Conservation (phyloP, 2,888 invertebrate species). For the Thereva unica region DNA sequence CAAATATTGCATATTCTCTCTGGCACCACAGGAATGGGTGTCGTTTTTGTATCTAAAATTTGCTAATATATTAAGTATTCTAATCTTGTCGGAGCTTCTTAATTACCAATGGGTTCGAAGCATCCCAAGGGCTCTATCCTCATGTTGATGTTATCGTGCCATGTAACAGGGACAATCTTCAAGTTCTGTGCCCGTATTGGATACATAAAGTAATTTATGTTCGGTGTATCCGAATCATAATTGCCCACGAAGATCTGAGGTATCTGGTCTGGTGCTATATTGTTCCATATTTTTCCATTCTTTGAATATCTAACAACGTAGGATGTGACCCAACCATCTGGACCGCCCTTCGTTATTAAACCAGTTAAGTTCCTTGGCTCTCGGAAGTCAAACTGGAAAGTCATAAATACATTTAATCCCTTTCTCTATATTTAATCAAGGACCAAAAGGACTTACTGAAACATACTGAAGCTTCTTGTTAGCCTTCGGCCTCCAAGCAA, state of each 20-base stretch:
- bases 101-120: constrained; percentile 70
- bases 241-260: constrained; percentile 72
- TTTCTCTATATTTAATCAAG: constrained; percentile 13
- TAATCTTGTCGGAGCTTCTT: constrained; percentile 45
- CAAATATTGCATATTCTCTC: constrained; percentile 54
- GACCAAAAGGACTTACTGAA: constrained; percentile 58
- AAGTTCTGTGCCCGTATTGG: constrained; percentile 74
- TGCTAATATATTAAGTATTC: neutral
- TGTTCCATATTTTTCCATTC: constrained; percentile 73
- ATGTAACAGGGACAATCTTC: constrained; percentile 72
- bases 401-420: constrained; percentile 1
- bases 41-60: constrained; percentile 43
- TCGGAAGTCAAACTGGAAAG: constrained; percentile 70
- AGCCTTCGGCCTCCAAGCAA: constrained; percentile 70
- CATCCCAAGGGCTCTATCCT: constrained; percentile 80
- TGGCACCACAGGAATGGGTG: constrained; percentile 42
- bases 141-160: constrained; percentile 75
- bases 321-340: constrained; percentile 73
- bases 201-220: constrained; percentile 69
- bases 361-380: constrained; percentile 78
- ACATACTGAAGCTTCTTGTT: constrained; percentile 73
- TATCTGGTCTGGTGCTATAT: constrained; percentile 62
- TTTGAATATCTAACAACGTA: constrained; percentile 76
- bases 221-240: constrained; percentile 66
- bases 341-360: constrained; percentile 72